Conservation (phyloP, 1,140 invertebrate genomes). For the Drosophila athabasca region DNA sequence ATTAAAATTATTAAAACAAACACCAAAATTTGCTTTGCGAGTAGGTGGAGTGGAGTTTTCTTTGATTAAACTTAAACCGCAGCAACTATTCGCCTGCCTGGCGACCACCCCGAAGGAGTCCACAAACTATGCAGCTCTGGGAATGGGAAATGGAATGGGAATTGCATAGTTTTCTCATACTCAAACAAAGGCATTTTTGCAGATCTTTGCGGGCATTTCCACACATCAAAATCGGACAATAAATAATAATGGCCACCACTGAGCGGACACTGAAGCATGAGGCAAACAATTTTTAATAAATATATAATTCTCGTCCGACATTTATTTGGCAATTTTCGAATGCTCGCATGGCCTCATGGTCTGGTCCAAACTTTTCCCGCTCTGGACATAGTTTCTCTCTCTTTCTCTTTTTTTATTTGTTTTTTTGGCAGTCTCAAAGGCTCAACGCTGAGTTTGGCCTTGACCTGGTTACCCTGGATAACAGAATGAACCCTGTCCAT, state of each 20-base stretch:
- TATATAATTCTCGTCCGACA: constrained; percentile 52
- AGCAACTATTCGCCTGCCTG: constrained; percentile 19
- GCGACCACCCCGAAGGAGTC: constrained; percentile 12
- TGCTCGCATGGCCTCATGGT: constrained; percentile 27
- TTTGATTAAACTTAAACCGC: constrained; percentile 60
- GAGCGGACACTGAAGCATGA: constrained; percentile 41
- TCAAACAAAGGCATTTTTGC: no score
- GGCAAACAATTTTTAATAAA: constrained; percentile 69
- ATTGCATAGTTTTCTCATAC: no score
- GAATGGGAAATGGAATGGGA: no score
- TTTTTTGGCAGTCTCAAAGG: constrained; percentile 30
- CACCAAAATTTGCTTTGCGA: constrained; percentile 21
- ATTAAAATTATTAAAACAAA: constrained; percentile 66
- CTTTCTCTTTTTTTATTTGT: background rate
- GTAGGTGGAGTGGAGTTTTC: background rate
- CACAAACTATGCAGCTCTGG: constrained; percentile 33
- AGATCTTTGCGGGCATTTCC: background rate
- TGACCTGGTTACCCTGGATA: constrained; percentile 43
- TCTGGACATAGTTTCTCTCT: constrained; percentile 35
- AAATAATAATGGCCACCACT: constrained; percentile 49
- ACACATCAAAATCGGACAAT: constrained; percentile 14
- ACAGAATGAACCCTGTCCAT: constrained; percentile 33
- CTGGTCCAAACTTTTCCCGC: constrained; percentile 13
- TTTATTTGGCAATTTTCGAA: constrained; percentile 38
- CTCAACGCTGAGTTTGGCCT: constrained; percentile 33